Evolutionary conservation across 2,888 invertebrate genomes (phyloP).

Genomic region (Mellilla xanthometata): DNA sequence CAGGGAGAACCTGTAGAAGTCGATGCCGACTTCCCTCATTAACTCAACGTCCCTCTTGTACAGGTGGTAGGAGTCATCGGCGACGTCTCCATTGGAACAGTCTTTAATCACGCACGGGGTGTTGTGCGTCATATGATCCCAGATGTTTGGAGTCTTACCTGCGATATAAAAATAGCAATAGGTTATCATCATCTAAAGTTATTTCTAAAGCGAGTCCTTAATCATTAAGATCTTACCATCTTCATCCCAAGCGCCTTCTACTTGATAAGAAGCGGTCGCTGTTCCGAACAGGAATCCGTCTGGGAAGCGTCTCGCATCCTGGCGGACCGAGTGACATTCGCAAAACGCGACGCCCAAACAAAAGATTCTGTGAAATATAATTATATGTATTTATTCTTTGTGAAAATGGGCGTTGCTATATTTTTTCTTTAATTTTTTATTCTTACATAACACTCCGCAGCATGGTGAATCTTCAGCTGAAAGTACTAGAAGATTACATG

Average conservation of each 20-base stretch:
- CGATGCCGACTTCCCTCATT: conserved; percentile 58
- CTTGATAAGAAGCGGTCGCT: conserved; percentile 72
- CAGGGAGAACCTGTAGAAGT: conserved; percentile 79
- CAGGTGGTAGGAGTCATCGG: conserved; percentile 82
- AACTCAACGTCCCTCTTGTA: conserved; percentile 77
- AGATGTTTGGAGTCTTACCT: conserved; percentile 81
- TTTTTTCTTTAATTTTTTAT: no score
- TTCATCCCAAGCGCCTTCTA: conserved; percentile 79
- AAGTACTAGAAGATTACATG: neutral
- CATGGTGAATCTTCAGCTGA: conserved; percentile 6
- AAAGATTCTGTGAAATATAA: conserved; percentile 18
- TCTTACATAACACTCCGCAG: conserved; percentile 14
- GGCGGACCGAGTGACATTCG: conserved; percentile 21
- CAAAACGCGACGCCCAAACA: conserved; percentile 15
- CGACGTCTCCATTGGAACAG: conserved; percentile 79
- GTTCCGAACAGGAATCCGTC: conserved; percentile 48
- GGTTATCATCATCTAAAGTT: no score
- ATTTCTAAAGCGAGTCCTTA: no score
- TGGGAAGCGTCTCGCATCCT: conserved; percentile 42
- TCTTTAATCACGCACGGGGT: conserved; percentile 71
- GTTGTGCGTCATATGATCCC: conserved; percentile 82
- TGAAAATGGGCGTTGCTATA: no score
- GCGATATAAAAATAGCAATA: conserved; percentile 13
- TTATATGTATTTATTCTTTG: no score
- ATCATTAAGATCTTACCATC: no score